Conservation (phyloP, 1,140 invertebrate species). For the Sogatella furcifera region DNA sequence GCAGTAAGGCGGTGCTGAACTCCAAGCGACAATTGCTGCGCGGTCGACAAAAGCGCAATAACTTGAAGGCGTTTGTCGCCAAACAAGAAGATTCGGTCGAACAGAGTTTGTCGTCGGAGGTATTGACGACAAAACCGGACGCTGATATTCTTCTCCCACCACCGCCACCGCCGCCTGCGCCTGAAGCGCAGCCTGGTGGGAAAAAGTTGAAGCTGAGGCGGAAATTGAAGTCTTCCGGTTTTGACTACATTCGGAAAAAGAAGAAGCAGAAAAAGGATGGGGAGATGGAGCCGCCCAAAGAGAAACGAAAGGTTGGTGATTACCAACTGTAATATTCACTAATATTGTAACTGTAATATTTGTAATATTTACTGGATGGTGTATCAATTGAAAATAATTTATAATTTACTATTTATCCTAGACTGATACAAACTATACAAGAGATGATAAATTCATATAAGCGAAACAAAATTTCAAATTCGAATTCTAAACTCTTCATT, state of each 20-base stretch:
- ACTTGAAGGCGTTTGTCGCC: constrained; percentile 34
- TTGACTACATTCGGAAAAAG: constrained; percentile 82
- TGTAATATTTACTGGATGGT: too few species aligned
- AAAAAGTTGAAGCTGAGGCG: constrained; percentile 40
- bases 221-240: constrained; percentile 57
- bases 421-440: too few species aligned
- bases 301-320: constrained; percentile 33
- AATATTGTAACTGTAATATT: too few species aligned
- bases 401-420: too few species aligned
- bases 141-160: too few species aligned
- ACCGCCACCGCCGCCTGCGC: too few species aligned
- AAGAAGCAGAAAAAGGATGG: constrained; percentile 46
- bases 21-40: constrained; percentile 37
- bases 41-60: constrained; percentile 37
- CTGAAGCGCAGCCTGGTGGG: constrained; percentile 12
- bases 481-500: too few species aligned
- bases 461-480: too few species aligned
- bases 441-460: too few species aligned
- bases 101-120: too few species aligned
- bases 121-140: too few species aligned
- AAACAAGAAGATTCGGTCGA: constrained; percentile 29
- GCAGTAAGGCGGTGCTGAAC: constrained; percentile 41
- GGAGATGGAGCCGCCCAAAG: constrained; percentile 32
- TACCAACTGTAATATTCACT: neutral
- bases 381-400: too few species aligned